A percentile compares a stretch with the other conserved stretches of the same genome.
These are phyloP conservation scores for Xanthia togata DNA, from an alignment of 2,888 invertebrate species.

Conservation along the genomic window DNA sequence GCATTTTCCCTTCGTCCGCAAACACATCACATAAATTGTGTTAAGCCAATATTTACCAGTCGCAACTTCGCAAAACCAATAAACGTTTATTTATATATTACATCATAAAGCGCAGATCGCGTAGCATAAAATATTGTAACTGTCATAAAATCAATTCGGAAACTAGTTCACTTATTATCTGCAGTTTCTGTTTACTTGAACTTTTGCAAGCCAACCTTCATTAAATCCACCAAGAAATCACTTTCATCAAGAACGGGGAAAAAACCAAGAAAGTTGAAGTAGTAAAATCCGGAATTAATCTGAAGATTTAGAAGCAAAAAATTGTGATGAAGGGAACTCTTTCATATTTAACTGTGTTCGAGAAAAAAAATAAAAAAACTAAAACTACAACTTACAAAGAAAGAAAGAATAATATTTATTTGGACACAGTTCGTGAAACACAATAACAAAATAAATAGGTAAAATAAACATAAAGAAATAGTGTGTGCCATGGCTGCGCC, in stretches of 20 bases:
- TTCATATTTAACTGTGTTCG: too few species aligned
- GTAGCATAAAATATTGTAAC: conserved; percentile 38
- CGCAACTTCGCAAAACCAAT: conserved; percentile 37
- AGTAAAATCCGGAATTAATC: conserved; percentile 20
- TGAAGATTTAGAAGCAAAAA: conserved; percentile 27
- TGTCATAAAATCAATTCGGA: conserved; percentile 39
- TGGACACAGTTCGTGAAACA: too few species aligned
- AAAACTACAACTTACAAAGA: too few species aligned
- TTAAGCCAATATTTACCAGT: conserved; percentile 10
- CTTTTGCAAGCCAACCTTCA: conserved; percentile 31
- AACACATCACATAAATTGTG: conserved; percentile 25
- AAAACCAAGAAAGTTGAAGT: conserved; percentile 26
- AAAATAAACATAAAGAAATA: too few species aligned
- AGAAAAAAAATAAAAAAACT: too few species aligned
- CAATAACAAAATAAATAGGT: too few species aligned
- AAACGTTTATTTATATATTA: conserved; percentile 44
- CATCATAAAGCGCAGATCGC: conserved; percentile 21
- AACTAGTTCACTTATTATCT: conserved; percentile 27
- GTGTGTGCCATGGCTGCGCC: too few species aligned
- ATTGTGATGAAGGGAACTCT: background rate
- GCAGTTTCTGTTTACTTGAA: conserved; percentile 13
- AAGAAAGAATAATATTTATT: too few species aligned
- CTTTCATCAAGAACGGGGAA: conserved; percentile 31
- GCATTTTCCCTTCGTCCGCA: background rate
- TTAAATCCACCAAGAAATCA: conserved; percentile 42